phyloP scores from a whole-genome alignment of 2,113 vertebrate genomes.

The Eolophus roseicapilla region DNA sequence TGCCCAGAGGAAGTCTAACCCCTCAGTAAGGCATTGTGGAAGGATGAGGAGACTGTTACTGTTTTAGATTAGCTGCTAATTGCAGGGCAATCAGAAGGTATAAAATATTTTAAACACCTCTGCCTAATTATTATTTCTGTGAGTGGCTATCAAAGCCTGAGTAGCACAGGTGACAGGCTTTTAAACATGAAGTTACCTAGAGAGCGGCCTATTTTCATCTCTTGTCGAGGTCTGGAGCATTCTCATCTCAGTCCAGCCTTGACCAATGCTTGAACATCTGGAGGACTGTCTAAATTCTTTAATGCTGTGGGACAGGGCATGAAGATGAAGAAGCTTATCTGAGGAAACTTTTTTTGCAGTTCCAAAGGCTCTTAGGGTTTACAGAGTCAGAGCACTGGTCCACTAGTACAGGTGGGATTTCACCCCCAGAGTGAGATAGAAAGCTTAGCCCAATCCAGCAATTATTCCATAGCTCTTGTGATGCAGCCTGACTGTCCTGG shows the following conservation, averaged over 20 bases:
- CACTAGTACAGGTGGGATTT: background rate
- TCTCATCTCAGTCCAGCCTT: background rate
- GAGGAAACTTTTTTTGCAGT: background rate
- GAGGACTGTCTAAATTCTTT: background rate
- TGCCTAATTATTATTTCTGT: background rate
- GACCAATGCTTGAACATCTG: background rate
- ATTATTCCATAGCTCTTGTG: background rate
- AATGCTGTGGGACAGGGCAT: background rate
- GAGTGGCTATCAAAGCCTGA: background rate
- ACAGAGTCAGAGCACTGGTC: background rate
- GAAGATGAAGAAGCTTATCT: background rate
- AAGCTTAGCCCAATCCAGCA: background rate
- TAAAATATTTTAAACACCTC: background rate
- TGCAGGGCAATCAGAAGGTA: background rate
- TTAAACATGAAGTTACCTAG: background rate
- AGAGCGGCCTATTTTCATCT: background rate
- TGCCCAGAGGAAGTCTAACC: background rate
- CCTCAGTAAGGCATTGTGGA: background rate
- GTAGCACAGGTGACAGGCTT: background rate
- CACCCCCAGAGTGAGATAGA: background rate
- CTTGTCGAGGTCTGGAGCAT: background rate
- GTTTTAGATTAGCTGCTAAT: background rate
- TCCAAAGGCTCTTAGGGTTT: background rate
- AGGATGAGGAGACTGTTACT: background rate
- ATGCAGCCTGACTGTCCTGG: background rate